Base-by-base conservation (phyloP, 2,113 vertebrate species). In the Oryzias celebensis region DNA sequence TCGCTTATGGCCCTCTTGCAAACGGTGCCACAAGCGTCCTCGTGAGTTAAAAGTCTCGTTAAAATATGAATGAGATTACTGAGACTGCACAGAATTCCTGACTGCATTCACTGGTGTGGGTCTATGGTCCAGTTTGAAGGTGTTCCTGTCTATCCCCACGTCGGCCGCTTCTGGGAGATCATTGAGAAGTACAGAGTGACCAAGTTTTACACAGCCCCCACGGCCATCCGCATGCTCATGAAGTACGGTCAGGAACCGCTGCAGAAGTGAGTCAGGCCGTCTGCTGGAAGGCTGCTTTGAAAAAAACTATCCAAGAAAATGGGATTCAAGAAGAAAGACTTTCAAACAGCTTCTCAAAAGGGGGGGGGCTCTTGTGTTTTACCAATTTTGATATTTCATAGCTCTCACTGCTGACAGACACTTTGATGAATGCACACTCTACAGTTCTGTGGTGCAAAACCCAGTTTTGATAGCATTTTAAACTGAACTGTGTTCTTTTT, bases 201-300 rank as follows among this genome's bases (percentile, higher is more conserved):
- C 42, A 92, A 88, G 77, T 92, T 93, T 70, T 93, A 93, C 84
- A 93, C 92, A 0, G 92, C 92, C 0, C 92, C 92, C 4, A 93
- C 92, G 0, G 92, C 89, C 62, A 91, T 93, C 58, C 86, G 92
- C 53, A 83, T 93, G 73, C 83, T 93, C 61, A 93, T 93, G 92
- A 93, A 92, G 81, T 91, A 91, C 12, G 92, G 91, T 18, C 75
- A 12, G 0, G 90, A 93, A 17, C 90, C 91, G 0, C 68, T 92
- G 58, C 80, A 87, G 56, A 88, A 85, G 92, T 93, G 59, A 81
- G 90, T 46, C 10, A 2, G 12, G 7, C 20, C 24, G 10, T 47
- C 55, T 7, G 52, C 46, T 24, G 7, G 26, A 13, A 46, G 23
- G 45, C 44, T 26, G 26, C 26, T 26, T 26, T 26, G 26, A 36